These are phyloP conservation scores for Apeltes quadracus DNA, from an alignment of 2,113 vertebrate genomes.

Conservation along the genomic window DNA sequence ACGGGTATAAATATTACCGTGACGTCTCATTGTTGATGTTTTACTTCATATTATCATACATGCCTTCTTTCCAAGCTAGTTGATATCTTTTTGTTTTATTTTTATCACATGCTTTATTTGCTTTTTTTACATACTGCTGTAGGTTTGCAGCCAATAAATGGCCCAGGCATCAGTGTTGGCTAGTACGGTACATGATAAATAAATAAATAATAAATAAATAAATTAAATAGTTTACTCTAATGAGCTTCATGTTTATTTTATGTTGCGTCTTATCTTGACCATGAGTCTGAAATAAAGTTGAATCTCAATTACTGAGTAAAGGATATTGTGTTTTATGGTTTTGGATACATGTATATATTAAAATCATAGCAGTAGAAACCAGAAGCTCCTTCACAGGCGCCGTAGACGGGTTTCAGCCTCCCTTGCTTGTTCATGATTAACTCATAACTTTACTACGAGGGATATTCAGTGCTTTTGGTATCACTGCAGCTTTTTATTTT, in stretches of 20 bases:
- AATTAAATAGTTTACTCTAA: neutral
- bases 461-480: neutral
- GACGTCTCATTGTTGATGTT: neutral
- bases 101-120: neutral
- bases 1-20: neutral
- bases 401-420: neutral
- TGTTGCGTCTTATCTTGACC: too few relatives aligned
- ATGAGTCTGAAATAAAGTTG: too few relatives aligned
- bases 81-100: constrained; percentile 18
- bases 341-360: neutral
- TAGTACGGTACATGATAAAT: neutral
- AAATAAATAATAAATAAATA: too few relatives aligned
- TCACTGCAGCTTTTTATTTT: neutral
- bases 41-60: neutral
- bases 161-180: neutral
- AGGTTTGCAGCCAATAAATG: neutral
- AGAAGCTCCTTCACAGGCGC: neutral
- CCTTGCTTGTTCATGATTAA: constrained; percentile 5
- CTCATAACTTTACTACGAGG: neutral
- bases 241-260: neutral
- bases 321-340: neutral
- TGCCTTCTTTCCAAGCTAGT: constrained; percentile 15
- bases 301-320: too few relatives aligned
- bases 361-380: neutral
- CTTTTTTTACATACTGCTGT: constrained; percentile 1